Evolutionary conservation across 23 tunicate species (phyloP).

Genomic region (Aplidium turbinatum): DNA sequence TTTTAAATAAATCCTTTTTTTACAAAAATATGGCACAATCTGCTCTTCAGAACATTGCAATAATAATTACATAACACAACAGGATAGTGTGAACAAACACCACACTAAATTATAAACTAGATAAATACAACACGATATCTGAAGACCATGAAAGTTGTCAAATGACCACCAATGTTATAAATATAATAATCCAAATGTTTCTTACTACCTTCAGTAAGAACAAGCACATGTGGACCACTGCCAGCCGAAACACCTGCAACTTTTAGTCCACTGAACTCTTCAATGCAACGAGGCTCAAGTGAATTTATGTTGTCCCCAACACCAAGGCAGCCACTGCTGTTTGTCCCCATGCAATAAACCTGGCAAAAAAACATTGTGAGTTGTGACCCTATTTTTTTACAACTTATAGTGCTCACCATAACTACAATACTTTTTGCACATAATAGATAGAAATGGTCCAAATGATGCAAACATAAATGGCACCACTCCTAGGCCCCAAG

Average conservation of each 20-base stretch:
- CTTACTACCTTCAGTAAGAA: constrained; percentile 81
- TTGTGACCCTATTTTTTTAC: background rate
- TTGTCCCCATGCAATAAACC: constrained; percentile 83
- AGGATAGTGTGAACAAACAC: too few relatives aligned
- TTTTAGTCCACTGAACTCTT: constrained; percentile 47
- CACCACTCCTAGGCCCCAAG: too few relatives aligned
- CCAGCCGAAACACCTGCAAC: constrained; percentile 69
- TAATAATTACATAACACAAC: too few relatives aligned
- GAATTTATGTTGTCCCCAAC: constrained; percentile 72
- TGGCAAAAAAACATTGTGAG: constrained; percentile 14
- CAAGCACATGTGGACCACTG: constrained; percentile 87
- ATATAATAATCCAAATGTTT: too few relatives aligned
- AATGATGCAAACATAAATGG: too few relatives aligned
- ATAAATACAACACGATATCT: too few relatives aligned
- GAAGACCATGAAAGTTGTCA: too few relatives aligned
- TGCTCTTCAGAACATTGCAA: too few relatives aligned
- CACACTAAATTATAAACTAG: too few relatives aligned
- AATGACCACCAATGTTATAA: too few relatives aligned
- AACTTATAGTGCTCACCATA: background rate
- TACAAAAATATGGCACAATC: too few relatives aligned
- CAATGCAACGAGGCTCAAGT: constrained; percentile 59
- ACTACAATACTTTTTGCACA: background rate
- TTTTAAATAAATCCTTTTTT: too few relatives aligned
- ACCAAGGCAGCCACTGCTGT: constrained; percentile 85
- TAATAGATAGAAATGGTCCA: background rate